These are phyloP conservation scores for Cheilosia vernalis DNA, from an alignment of 2,888 invertebrate species.

Conservation along the genomic window DNA sequence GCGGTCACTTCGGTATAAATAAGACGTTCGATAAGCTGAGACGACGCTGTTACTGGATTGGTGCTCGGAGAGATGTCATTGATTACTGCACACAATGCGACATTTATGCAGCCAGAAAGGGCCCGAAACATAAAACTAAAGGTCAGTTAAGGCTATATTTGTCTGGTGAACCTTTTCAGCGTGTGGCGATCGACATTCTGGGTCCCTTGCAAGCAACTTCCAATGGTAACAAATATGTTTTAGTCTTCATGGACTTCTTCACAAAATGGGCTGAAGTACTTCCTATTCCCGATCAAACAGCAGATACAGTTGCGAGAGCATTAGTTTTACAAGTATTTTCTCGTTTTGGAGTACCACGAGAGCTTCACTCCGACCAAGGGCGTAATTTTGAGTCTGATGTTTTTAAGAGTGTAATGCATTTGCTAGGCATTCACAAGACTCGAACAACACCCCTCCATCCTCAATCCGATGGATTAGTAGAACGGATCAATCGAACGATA, in stretches of 20 bases:
- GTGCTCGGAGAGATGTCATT: conserved; percentile 1
- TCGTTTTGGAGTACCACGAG: conserved; percentile 5
- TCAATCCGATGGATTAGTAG: too few species aligned
- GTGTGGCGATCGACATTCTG: neutral
- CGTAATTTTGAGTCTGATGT: too few species aligned
- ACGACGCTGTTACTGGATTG: neutral
- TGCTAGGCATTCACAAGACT: too few species aligned
- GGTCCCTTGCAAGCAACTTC: neutral
- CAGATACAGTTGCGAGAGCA: neutral
- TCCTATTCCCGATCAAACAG: neutral
- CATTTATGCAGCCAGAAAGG: neutral
- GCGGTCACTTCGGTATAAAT: too few species aligned
- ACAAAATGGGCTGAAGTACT: neutral
- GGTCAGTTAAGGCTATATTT: conserved; percentile 1
- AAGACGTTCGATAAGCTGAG: conserved; percentile 1
- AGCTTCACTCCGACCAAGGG: conserved; percentile 11
- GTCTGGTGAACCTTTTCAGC: conserved; percentile 5
- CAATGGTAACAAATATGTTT: neutral
- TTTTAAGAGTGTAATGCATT: too few species aligned
- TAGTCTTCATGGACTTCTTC: neutral
- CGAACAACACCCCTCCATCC: too few species aligned
- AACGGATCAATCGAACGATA: too few species aligned
- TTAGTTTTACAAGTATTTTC: conserved; percentile 3
- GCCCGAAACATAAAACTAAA: conserved; percentile 1
- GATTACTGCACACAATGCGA: conserved; percentile 2